Percentiles rank a stretch among this genome's conserved stretches.
These are phyloP conservation scores for Mya arenaria DNA, from an alignment of 1,140 invertebrate species.

Conservation along the genomic window DNA sequence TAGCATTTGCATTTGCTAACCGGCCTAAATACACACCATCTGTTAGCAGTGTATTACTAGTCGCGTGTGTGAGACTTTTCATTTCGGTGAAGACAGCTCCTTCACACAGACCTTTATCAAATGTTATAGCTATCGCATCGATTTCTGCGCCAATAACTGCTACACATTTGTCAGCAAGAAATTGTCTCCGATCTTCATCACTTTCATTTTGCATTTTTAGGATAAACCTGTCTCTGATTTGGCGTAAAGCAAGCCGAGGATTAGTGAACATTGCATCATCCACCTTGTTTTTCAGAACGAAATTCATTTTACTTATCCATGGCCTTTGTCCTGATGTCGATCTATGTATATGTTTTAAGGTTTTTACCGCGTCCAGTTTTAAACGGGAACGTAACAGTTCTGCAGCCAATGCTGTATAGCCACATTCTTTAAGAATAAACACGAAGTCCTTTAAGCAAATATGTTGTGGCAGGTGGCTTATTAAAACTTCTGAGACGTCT, in stretches of 20 bases:
- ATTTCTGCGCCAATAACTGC: slow-evolving; percentile 13
- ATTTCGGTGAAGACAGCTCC: not conserved
- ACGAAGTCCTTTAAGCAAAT: not conserved
- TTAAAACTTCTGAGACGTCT: not conserved
- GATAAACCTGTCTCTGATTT: not conserved
- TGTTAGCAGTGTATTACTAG: slow-evolving; percentile 12
- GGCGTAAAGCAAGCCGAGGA: not conserved
- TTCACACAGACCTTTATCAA: not conserved
- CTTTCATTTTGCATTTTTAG: not conserved
- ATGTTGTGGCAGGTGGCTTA: not conserved
- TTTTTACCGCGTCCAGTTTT: not conserved
- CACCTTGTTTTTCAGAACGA: not conserved
- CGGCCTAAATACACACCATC: not conserved
- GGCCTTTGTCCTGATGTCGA: not conserved
- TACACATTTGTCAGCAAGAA: slow-evolving; percentile 11
- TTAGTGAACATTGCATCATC: not conserved
- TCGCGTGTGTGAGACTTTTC: not conserved
- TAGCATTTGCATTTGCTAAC: slow-evolving; percentile 17
- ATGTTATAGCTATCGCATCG: slow-evolving; percentile 10
- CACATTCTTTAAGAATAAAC: slow-evolving; percentile 1
- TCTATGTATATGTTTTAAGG: too few species aligned
- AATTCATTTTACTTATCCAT: not conserved
- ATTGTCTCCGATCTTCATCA: not conserved
- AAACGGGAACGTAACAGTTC: not conserved
- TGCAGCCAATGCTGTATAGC: not conserved